Evolutionary conservation across 2,797 vertebrate species (phyloP).

Genomic region (Poecilia gillii): DNA sequence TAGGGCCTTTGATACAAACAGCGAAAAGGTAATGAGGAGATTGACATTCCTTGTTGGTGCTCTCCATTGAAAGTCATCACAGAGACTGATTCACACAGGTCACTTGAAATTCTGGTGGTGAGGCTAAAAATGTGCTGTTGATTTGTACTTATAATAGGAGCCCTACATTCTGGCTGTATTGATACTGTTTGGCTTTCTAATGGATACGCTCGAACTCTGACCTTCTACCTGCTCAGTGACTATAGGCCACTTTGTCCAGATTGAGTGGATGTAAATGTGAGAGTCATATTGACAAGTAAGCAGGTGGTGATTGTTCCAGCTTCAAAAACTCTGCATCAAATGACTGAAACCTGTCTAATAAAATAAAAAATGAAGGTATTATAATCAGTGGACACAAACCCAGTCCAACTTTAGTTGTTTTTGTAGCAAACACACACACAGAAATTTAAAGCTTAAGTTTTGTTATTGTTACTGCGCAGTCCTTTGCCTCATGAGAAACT

Average conservation of each 20-base stretch:
- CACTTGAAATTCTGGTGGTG: conserved; percentile 80
- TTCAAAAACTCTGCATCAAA: conserved; percentile 40
- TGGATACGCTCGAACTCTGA: conserved; percentile 77
- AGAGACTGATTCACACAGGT: conserved; percentile 75
- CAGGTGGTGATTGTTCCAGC: conserved; percentile 44
- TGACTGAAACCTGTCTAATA: conserved; percentile 29
- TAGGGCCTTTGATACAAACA: conserved; percentile 68
- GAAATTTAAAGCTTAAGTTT: conserved; percentile 43
- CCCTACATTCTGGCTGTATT: conserved; percentile 68
- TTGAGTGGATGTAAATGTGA: conserved; percentile 68
- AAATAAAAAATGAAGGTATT: conserved; percentile 32
- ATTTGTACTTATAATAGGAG: conserved; percentile 70
- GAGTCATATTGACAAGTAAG: conserved; percentile 44
- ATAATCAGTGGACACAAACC: conserved; percentile 26
- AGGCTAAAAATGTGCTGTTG: conserved; percentile 63
- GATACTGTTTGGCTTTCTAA: conserved; percentile 80
- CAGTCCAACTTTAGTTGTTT: conserved; percentile 28
- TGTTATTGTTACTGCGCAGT: conserved; percentile 51
- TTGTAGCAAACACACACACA: conserved; percentile 12
- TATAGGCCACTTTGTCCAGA: conserved; percentile 56
- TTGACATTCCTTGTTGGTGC: conserved; percentile 70
- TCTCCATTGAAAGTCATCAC: conserved; percentile 70
- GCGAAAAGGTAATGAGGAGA: conserved; percentile 74
- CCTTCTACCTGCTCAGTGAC: conserved; percentile 47
- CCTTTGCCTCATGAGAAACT: conserved; percentile 55